phyloP scores from a whole-genome alignment of 2,113 vertebrate species.

The Apodemus sylvaticus region DNA sequence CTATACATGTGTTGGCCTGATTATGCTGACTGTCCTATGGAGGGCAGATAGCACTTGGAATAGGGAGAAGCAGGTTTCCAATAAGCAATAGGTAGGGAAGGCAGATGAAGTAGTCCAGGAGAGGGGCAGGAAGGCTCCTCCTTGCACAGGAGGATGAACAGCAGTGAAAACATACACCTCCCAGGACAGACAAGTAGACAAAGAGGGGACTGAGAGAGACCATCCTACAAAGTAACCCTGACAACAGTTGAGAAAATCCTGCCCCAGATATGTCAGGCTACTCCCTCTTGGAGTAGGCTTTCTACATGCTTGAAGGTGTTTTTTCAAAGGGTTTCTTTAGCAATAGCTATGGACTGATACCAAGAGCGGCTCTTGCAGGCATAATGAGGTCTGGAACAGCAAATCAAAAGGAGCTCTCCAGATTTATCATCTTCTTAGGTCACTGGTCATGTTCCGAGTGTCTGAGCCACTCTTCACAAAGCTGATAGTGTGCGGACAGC shows the following conservation, averaged over 20 bases:
- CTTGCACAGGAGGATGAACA: fast-evolving
- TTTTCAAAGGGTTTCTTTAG: not conserved
- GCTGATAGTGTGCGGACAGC: not conserved
- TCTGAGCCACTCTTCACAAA: not conserved
- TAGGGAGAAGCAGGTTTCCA: not conserved
- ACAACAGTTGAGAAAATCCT: not conserved
- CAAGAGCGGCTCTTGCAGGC: not conserved
- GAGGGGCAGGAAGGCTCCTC: not conserved
- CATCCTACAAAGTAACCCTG: not conserved
- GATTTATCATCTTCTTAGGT: not conserved
- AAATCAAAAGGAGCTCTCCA: not conserved
- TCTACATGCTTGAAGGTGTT: not conserved
- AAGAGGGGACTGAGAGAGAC: not conserved
- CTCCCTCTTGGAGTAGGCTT: not conserved
- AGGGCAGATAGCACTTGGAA: not conserved
- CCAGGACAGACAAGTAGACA: not conserved
- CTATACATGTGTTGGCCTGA: not conserved
- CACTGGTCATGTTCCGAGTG: not conserved
- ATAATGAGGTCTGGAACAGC: not conserved
- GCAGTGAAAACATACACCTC: not conserved
- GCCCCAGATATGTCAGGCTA: not conserved
- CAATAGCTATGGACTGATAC: not conserved
- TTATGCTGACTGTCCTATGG: fast-evolving
- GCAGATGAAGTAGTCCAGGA: not conserved
- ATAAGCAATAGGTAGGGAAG: not conserved